A percentile compares a stretch with the other conserved stretches of the same genome.
Conservation (phyloP, 30 jellyfish, hydroid and myxozoan genomes). For the Rhopilema esculentum region DNA sequence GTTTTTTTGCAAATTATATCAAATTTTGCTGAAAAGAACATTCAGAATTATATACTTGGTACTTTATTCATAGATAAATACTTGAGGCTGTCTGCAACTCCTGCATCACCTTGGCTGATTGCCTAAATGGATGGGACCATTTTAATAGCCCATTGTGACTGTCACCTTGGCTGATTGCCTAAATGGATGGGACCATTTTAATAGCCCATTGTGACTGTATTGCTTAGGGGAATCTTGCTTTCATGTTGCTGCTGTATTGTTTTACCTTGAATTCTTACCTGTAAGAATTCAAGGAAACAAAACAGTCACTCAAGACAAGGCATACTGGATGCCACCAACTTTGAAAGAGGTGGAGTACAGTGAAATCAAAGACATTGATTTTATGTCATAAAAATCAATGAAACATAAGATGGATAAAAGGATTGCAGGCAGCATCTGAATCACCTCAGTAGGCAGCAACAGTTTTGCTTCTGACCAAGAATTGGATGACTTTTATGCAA, state of each 20-base stretch:
- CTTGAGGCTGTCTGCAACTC: background rate
- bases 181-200: conserved; percentile 24
- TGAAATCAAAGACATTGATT: conserved; percentile 11
- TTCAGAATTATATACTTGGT: background rate
- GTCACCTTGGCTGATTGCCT: conserved; percentile 29
- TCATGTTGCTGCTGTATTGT: conserved; percentile 43
- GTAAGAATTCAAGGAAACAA: background rate
- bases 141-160: conserved; percentile 21
- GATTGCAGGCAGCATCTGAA: background rate
- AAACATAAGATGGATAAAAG: background rate
- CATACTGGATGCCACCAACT: conserved; percentile 26
- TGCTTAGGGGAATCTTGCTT: conserved; percentile 28
- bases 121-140: conserved; percentile 29
- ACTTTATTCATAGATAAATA: background rate
- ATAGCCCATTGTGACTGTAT: conserved; percentile 38
- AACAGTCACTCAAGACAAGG: conserved; percentile 18
- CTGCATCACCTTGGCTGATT: conserved; percentile 11
- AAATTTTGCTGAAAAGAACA: background rate
- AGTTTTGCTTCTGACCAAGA: background rate
- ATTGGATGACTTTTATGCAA: conserved; percentile 16
- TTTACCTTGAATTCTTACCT: conserved; percentile 30
- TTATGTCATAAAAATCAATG: background rate
- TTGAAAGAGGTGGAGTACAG: conserved; percentile 1
- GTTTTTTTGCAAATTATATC: background rate
- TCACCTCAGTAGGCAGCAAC: background rate